phyloP scores from a whole-genome alignment of 2,797 vertebrate species.

The Channa striata region DNA sequence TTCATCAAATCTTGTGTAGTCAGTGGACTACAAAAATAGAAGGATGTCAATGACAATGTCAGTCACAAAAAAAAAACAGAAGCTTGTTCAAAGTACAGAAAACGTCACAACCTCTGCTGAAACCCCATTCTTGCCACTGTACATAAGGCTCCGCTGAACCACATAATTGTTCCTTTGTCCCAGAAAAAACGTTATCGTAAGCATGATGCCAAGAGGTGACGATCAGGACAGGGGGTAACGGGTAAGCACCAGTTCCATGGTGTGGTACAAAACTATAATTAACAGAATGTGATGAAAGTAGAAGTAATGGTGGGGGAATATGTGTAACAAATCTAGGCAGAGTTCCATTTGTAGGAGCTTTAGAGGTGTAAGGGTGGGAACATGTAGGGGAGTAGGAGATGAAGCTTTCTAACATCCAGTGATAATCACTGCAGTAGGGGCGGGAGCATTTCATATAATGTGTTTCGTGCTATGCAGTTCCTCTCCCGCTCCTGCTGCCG shows the following conservation, averaged over 20 bases:
- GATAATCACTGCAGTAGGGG: conserved; percentile 26
- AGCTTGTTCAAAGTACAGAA: too few relatives aligned
- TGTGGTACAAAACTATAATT: conserved; percentile 37
- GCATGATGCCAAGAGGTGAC: too few relatives aligned
- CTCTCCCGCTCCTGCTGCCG: conserved; percentile 33
- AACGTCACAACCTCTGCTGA: neutral
- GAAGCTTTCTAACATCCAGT: conserved; percentile 13
- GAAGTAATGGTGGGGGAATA: conserved; percentile 20
- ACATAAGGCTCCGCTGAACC: too few relatives aligned
- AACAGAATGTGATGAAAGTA: conserved; percentile 19
- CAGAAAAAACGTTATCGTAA: too few relatives aligned
- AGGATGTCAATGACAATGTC: too few relatives aligned
- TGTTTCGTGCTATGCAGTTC: conserved; percentile 18
- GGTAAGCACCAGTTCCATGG: too few relatives aligned
- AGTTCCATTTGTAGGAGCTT: conserved; percentile 22
- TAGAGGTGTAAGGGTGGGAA: conserved; percentile 42
- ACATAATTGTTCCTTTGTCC: too few relatives aligned
- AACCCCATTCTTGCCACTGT: too few relatives aligned
- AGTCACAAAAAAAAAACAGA: too few relatives aligned
- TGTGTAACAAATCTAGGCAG: conserved; percentile 15
- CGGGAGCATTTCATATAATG: conserved; percentile 35
- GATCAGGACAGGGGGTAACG: too few relatives aligned
- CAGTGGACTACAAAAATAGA: too few relatives aligned
- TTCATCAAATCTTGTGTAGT: neutral
- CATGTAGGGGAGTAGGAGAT: neutral